Percentiles rank a stretch among this genome's conserved stretches.
These are phyloP conservation scores for Bergia sp. DNA, from an alignment of 92 coral and sea anemone species.

Conservation along the genomic window DNA sequence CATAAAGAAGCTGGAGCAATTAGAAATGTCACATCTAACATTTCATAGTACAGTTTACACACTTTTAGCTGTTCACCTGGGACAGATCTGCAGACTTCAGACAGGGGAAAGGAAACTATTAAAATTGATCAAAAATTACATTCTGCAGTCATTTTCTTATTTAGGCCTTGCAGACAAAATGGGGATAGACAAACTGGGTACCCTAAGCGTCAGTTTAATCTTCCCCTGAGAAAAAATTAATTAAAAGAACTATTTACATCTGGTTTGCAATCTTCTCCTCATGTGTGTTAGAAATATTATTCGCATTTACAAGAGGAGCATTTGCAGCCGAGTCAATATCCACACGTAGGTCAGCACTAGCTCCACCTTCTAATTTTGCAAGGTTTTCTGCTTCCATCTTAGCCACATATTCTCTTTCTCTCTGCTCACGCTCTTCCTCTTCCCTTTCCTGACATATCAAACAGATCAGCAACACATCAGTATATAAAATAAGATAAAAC, in stretches of 20 bases:
- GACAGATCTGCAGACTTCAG: not conserved
- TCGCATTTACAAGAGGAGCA: conserved; percentile 17
- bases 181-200: not conserved
- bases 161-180: too few species aligned
- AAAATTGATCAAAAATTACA: too few species aligned
- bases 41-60: too few species aligned
- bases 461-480: not conserved
- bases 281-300: not conserved
- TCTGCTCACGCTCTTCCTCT: conserved; percentile 82
- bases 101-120: not conserved
- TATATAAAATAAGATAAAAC: too few species aligned
- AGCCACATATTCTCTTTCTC: conserved; percentile 87
- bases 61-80: not conserved
- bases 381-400: conserved; percentile 84
- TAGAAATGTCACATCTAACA: too few species aligned
- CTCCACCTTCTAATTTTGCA: conserved; percentile 92
- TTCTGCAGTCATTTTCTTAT: not conserved
- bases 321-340: conserved; percentile 7
- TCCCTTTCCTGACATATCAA: conserved; percentile 78
- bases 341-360: conserved; percentile 39
- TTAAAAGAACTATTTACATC: too few species aligned
- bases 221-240: not conserved
- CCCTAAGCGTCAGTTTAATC: not conserved
- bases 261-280: not conserved
- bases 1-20: not conserved